Conservation (phyloP, 2,113 vertebrate genomes). For the Podarcis cretensis region DNA sequence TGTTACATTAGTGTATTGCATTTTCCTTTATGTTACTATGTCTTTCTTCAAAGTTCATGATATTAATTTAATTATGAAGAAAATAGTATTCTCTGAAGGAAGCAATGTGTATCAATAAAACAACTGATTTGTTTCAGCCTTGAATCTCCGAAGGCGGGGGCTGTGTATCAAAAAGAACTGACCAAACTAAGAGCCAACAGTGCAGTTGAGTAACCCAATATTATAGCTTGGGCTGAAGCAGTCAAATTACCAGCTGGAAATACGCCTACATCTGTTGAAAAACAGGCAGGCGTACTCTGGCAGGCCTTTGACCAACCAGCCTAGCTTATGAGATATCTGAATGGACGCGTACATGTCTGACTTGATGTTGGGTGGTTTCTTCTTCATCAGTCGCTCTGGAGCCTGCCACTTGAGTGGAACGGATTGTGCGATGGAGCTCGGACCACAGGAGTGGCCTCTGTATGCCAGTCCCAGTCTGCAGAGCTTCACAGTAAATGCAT, state of each 20-base stretch:
- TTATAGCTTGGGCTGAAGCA: not conserved
- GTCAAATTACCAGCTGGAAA: not conserved
- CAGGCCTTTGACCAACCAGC: not conserved
- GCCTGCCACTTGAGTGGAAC: slow-evolving; percentile 91
- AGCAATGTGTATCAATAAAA: too few species aligned
- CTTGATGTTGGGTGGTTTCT: slow-evolving; percentile 73
- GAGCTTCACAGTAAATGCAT: slow-evolving; percentile 85
- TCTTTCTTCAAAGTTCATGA: too few species aligned
- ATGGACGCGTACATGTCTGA: slow-evolving; percentile 85
- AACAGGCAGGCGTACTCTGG: not conserved
- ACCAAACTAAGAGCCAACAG: not conserved
- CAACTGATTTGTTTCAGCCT: too few species aligned
- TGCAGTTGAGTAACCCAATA: too few species aligned
- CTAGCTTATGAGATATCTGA: not conserved
- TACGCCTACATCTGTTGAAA: not conserved
- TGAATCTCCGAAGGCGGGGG: too few species aligned
- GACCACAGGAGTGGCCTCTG: slow-evolving; percentile 64
- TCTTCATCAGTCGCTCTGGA: slow-evolving; percentile 85
- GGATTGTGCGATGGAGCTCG: slow-evolving; percentile 50
- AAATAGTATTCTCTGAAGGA: too few species aligned
- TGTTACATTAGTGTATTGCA: not conserved
- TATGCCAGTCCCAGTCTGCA: slow-evolving; percentile 87
- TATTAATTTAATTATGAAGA: too few species aligned
- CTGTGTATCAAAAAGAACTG: too few species aligned
- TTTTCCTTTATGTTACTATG: too few species aligned